These are phyloP conservation scores for Catharus bicknelli DNA, from an alignment of 2,113 vertebrate genomes.

Conservation along the genomic window DNA sequence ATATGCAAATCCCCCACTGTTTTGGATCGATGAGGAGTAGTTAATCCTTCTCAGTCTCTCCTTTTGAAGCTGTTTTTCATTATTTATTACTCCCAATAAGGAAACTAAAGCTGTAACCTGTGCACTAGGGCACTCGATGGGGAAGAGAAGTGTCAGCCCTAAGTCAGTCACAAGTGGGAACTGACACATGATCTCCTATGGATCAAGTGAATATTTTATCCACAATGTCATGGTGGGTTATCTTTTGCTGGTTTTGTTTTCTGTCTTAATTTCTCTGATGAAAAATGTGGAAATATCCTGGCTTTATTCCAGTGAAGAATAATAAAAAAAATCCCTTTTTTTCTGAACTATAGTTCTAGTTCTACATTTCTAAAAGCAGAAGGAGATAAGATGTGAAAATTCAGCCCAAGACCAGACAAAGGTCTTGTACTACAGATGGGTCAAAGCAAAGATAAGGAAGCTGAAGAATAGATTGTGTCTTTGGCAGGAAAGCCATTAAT, in stretches of 20 bases:
- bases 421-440: not conserved
- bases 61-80: slow-evolving; percentile 34
- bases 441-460: not conserved
- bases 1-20: slow-evolving; percentile 12
- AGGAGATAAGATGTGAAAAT: not conserved
- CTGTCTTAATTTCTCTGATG: not conserved
- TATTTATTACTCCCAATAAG: slow-evolving; percentile 33
- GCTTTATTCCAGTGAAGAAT: not conserved
- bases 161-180: not conserved
- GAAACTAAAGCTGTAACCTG: not conserved
- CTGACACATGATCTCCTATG: not conserved
- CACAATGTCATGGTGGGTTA: not conserved
- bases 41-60: slow-evolving; percentile 23
- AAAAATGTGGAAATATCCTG: not conserved
- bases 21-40: not conserved
- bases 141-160: not conserved
- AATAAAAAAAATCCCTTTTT: rapidly evolving
- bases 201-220: slow-evolving; percentile 8
- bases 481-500: not conserved
- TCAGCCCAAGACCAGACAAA: not conserved
- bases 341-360: not conserved
- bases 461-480: not conserved
- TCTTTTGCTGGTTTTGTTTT: not conserved
- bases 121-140: not conserved
- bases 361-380: not conserved